Base-by-base conservation (phyloP, 2,797 vertebrate species). In the Ara ararauna region DNA sequence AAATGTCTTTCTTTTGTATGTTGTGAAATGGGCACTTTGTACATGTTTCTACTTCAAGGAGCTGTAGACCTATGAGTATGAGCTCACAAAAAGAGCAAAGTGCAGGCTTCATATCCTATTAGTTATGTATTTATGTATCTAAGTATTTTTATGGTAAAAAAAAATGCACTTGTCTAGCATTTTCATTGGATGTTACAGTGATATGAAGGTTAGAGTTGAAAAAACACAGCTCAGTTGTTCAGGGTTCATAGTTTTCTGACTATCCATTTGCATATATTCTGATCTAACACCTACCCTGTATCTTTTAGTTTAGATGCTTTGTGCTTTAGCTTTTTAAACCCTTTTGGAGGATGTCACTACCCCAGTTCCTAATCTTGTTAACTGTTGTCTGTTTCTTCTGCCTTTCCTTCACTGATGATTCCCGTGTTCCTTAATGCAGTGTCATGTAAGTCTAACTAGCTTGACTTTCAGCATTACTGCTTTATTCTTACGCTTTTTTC, bases 391-490 rank as follows among this genome's bases (percentile, higher is more conserved):
- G 97, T 98, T 98, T 98, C 97, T 98, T 98, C 98, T 98, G 97
- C 98, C 98, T 97, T 98, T 97, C 98, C 98, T 98, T 98, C 98
- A 98, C 97, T 98, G 98, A 84, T 97, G 99, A 98, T 97, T 98
- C 98, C 98, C 77, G 98, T 99, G 98, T 99, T 98, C 99, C 99
- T 98, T 98, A 99, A 98, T 98, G 98, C 99, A 99, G 99, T 99
- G 96, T 99, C 99, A 99, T 99, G 99, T 99, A 99, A 99, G 99
- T 99, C 98, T 98, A 98, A 98, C 97, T 97, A 98, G 97, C 96
- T 97, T 92, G 95, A 64, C 96, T 97, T 97, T 98, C 95, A 62
- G 71, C 93, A 95, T 97, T 97, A 92, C 93, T 91, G 86, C 92
- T 96, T 96, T 95, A 79, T 87, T 94, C 94, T 97, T 94, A 74